phyloP scores from a whole-genome alignment of 2,888 invertebrate species.

The Drosophila tripunctata region DNA sequence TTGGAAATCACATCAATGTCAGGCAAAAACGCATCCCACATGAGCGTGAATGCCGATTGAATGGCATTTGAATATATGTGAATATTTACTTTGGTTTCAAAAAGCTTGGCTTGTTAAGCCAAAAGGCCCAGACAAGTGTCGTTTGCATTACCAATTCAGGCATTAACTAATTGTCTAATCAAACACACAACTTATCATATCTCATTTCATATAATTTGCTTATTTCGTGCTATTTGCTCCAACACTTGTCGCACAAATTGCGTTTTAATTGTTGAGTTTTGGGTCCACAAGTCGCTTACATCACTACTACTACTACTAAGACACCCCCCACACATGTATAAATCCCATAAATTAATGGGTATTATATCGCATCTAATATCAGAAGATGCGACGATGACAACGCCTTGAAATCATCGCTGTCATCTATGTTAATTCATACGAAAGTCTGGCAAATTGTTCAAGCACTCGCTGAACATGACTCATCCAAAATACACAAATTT shows the following conservation, averaged over 20 bases:
- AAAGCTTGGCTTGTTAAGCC: constrained; percentile 53
- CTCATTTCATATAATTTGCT: constrained; percentile 43
- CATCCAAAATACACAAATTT: constrained; percentile 36
- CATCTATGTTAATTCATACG: constrained; percentile 48
- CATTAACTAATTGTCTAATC: constrained; percentile 65
- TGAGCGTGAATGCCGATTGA: constrained; percentile 26
- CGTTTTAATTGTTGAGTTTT: constrained; percentile 20
- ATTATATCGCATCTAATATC: constrained; percentile 20
- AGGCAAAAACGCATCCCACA: constrained; percentile 57
- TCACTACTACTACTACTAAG: background rate
- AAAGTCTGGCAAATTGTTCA: constrained; percentile 30
- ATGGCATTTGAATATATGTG: constrained; percentile 37
- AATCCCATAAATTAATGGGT: constrained; percentile 18
- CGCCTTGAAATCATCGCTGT: constrained; percentile 41
- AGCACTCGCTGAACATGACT: constrained; percentile 49
- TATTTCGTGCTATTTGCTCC: constrained; percentile 28
- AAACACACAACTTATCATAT: constrained; percentile 45
- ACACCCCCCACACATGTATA: background rate
- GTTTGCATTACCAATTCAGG: constrained; percentile 57
- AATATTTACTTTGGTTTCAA: constrained; percentile 37
- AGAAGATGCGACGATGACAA: constrained; percentile 3
- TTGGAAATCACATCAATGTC: constrained; percentile 61
- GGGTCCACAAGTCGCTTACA: constrained; percentile 21
- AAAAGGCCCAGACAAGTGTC: constrained; percentile 33
- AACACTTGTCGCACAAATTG: constrained; percentile 18